Base-by-base conservation (phyloP, 1,140 invertebrate genomes). In the Aphidius ervi region DNA sequence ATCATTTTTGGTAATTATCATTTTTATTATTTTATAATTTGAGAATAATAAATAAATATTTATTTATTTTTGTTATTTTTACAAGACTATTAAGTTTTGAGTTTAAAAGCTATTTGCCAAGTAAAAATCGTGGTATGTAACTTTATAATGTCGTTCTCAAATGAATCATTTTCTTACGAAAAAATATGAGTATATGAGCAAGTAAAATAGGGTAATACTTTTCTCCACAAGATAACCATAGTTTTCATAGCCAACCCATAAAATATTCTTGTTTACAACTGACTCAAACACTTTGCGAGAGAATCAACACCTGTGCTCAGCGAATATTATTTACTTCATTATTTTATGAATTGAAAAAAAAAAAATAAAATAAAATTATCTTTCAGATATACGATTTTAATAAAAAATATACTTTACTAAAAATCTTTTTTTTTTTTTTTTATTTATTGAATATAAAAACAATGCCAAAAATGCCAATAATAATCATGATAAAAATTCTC, bases 281-380 rank as follows among this genome's bases (percentile, higher is more conserved):
- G 63, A 70, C 59, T 63, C 59, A 56, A 58, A 62, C 56, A 66
- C 59, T 69, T 66, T 50, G 45, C 42, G 37, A 39, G 9, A 59
- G 48, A 56, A 69, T 68, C 66, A 69, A 67, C 70, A 72, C 69
- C 70, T 72, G 70, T 59, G 70, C 62, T 68, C 59, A 9, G 41
- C 4, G 53, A 54, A 58, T 42, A 41, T 57, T 46, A 31, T 43
- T 58, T 7, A 39, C 41, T 31, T 56, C 37, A 45, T 42, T 56
- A 31, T 9, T 7, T 7, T 43, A 43, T 43, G 6, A 6, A 9
- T 43, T 6, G 42, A 9, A 9, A 43, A 43, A 43, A 43, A 6
- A 9, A 43, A 43, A 9, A n/a, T n/a, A n/a, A n/a, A n/a, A n/a
- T n/a, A 43, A 43, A 43, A 43, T 43, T 43, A 9, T 9, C 9